These are phyloP conservation scores for Megalopta genalis DNA, from an alignment of 1,140 invertebrate genomes.

Conservation along the genomic window DNA sequence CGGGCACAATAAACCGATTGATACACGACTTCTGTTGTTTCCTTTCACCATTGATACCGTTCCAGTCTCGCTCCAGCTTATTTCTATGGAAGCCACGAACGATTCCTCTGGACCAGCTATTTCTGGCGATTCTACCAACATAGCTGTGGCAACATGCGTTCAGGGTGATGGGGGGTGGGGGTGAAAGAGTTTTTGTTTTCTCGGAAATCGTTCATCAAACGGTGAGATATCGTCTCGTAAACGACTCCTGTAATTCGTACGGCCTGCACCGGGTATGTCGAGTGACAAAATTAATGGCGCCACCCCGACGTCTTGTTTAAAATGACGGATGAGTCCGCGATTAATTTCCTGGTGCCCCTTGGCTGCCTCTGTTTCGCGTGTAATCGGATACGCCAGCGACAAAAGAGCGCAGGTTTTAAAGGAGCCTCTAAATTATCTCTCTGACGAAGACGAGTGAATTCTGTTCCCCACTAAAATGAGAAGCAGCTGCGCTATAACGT, in stretches of 20 bases:
- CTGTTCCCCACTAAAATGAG: not conserved
- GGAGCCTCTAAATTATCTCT: not conserved
- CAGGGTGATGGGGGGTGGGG: slow-evolving; percentile 4
- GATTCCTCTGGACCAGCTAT: slow-evolving; percentile 44
- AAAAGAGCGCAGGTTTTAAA: not conserved
- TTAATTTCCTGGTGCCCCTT: slow-evolving; percentile 11
- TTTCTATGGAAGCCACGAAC: slow-evolving; percentile 1
- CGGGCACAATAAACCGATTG: slow-evolving; percentile 55
- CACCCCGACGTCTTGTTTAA: slow-evolving; percentile 68
- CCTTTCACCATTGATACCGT: slow-evolving; percentile 11
- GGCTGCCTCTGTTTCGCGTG: slow-evolving; percentile 23
- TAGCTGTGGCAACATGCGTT: slow-evolving; percentile 46
- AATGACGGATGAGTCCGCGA: slow-evolving; percentile 63
- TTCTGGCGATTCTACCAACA: slow-evolving; percentile 54
- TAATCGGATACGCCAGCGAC: slow-evolving; percentile 30
- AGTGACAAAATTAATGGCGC: slow-evolving; percentile 73
- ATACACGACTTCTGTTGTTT: slow-evolving; percentile 27
- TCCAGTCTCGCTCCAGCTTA: slow-evolving; percentile 5
- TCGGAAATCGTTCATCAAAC: slow-evolving; percentile 75
- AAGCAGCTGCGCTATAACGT: not conserved
- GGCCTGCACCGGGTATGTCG: slow-evolving; percentile 33
- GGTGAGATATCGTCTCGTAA: slow-evolving; percentile 65
- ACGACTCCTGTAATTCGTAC: slow-evolving; percentile 59
- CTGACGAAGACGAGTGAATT: not conserved
- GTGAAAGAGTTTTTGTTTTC: slow-evolving; percentile 67